Evolutionary conservation across 2,888 invertebrate species (phyloP).

Genomic region (Malacosoma neustria): DNA sequence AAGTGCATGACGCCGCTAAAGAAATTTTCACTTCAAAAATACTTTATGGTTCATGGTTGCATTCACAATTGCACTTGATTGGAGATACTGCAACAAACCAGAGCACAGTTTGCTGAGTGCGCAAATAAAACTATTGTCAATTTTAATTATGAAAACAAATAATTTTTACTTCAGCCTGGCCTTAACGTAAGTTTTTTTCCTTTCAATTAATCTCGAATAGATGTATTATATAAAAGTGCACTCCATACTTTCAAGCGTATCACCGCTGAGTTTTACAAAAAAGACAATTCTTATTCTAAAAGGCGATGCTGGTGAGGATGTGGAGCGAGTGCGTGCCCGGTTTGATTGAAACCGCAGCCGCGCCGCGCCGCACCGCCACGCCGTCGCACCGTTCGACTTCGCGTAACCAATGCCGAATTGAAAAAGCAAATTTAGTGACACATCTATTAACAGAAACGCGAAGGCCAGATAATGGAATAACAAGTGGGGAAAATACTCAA

Average conservation of each 20-base stretch:
- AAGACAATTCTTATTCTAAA: constrained; percentile 75
- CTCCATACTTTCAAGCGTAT: constrained; percentile 38
- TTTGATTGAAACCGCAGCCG: constrained; percentile 65
- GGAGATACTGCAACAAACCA: too few species aligned
- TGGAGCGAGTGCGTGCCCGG: constrained; percentile 67
- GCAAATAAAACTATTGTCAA: too few species aligned
- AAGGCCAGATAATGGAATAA: constrained; percentile 49
- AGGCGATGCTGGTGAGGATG: constrained; percentile 64
- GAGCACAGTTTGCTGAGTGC: too few species aligned
- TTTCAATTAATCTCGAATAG: too few species aligned
- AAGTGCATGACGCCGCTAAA: too few species aligned
- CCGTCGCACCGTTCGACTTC: constrained; percentile 18
- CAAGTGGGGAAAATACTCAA: constrained; percentile 20
- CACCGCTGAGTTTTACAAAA: constrained; percentile 56
- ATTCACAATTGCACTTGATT: too few species aligned
- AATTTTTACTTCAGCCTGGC: too few species aligned
- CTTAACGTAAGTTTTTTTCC: too few species aligned
- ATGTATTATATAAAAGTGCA: constrained; percentile 19
- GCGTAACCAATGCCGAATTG: constrained; percentile 52
- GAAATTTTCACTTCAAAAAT: too few species aligned
- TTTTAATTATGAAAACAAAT: too few species aligned
- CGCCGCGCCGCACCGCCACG: constrained; percentile 19
- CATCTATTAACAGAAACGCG: constrained; percentile 65
- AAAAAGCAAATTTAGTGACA: constrained; percentile 71
- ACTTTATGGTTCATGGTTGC: too few species aligned